Conservation (phyloP, 2,888 invertebrate genomes). For the Seira musarum region DNA sequence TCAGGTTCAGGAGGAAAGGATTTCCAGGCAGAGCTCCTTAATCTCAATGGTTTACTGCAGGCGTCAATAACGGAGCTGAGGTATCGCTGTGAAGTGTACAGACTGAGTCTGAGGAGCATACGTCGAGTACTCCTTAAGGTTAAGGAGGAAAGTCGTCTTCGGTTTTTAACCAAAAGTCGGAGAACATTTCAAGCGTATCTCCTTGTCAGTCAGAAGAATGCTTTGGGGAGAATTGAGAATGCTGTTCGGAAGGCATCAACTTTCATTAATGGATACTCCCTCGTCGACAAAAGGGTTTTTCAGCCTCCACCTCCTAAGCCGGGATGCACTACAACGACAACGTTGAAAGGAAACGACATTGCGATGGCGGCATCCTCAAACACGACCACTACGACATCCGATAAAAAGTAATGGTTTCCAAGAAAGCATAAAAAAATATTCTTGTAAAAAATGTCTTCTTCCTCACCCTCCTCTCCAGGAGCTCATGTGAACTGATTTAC, state of each 20-base stretch:
- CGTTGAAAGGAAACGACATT: background rate
- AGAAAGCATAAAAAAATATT: too few species aligned
- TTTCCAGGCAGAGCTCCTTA: constrained; percentile 52
- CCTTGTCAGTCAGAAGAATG: constrained; percentile 52
- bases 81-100: constrained; percentile 62
- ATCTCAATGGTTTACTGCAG: constrained; percentile 51
- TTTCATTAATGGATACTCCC: constrained; percentile 63
- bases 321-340: background rate
- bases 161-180: constrained; percentile 34
- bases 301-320: constrained; percentile 49
- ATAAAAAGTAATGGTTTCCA: too few species aligned
- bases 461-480: too few species aligned
- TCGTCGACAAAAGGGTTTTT: constrained; percentile 46
- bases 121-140: constrained; percentile 47
- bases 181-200: constrained; percentile 54
- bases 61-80: constrained; percentile 47
- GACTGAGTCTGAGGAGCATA: constrained; percentile 59
- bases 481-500: too few species aligned
- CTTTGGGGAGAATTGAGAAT: constrained; percentile 48
- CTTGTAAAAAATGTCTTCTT: too few species aligned
- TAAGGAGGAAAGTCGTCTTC: constrained; percentile 39
- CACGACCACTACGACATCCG: too few species aligned
- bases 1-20: too few species aligned
- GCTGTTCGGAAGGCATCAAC: constrained; percentile 54
- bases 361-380: background rate